Conservation (phyloP, 2,797 vertebrate genomes). For the Myotis vivesi region DNA sequence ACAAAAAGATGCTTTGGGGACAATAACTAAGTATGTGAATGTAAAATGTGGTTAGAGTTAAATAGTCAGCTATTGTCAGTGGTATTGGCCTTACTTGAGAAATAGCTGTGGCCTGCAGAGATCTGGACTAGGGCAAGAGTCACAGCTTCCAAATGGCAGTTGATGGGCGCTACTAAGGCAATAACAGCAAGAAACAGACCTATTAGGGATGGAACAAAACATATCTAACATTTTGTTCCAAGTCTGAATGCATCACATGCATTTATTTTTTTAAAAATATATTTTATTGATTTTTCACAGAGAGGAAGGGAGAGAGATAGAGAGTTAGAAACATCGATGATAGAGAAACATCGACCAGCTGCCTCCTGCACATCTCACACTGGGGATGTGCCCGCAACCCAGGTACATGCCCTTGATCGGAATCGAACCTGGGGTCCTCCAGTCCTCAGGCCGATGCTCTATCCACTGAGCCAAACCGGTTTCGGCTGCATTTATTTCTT, state of each 20-base stretch:
- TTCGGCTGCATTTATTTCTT: background rate
- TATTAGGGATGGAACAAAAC: background rate
- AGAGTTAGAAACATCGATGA: no score
- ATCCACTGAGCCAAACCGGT: no score
- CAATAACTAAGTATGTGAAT: background rate
- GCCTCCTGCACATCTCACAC: no score
- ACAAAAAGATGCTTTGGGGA: background rate
- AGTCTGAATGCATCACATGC: background rate
- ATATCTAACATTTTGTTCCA: background rate
- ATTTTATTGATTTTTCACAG: no score
- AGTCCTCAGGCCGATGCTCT: no score
- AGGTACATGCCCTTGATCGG: no score
- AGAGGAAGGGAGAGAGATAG: no score
- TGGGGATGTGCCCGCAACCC: no score
- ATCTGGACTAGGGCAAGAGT: background rate
- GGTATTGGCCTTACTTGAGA: background rate
- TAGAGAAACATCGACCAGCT: no score
- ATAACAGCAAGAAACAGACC: background rate
- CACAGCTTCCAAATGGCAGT: background rate
- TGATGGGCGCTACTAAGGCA: background rate
- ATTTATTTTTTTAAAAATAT: conserved; percentile 31
- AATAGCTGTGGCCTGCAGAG: background rate
- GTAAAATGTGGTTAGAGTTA: background rate
- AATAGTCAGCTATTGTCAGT: background rate
- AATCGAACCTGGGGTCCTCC: no score